Percentiles rank a stretch among this genome's conserved stretches.
These are phyloP conservation scores for Chrysolina haemoptera DNA, from an alignment of 2,888 invertebrate species.

Conservation along the genomic window DNA sequence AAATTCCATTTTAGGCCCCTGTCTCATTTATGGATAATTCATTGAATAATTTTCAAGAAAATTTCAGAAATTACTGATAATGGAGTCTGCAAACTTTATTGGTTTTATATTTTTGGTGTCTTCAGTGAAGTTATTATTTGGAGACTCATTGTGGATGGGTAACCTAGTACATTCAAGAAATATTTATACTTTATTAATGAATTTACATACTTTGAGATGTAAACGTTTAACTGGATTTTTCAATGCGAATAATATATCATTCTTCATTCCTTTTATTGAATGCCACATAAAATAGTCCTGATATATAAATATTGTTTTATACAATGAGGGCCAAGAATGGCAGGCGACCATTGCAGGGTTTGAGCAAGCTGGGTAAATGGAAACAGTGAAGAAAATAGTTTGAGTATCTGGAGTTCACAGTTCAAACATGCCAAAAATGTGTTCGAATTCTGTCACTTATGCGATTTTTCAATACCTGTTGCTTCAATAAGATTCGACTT, in stretches of 20 bases:
- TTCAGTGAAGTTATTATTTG: too few relatives aligned
- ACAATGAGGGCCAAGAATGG: background rate
- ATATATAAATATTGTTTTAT: background rate
- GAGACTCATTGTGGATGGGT: too few relatives aligned
- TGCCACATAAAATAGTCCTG: background rate
- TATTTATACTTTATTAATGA: background rate
- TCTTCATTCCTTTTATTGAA: background rate
- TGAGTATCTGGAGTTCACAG: background rate
- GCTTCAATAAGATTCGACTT: too few relatives aligned
- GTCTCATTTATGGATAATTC: too few relatives aligned
- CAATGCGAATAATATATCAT: background rate
- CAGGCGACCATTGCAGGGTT: background rate
- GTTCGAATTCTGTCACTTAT: conserved; percentile 9
- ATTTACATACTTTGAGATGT: background rate
- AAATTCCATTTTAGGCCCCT: too few relatives aligned
- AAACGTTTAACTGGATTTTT: too few relatives aligned
- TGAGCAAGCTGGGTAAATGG: background rate
- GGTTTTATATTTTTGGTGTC: too few relatives aligned
- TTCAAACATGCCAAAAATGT: background rate
- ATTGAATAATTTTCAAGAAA: too few relatives aligned
- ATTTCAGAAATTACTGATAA: too few relatives aligned
- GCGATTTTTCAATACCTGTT: background rate
- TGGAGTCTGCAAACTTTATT: too few relatives aligned
- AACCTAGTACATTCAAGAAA: background rate
- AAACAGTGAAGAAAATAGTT: background rate